Evolutionary conservation across 2,888 invertebrate genomes (phyloP).

Genomic region (Cheilosia impressa): DNA sequence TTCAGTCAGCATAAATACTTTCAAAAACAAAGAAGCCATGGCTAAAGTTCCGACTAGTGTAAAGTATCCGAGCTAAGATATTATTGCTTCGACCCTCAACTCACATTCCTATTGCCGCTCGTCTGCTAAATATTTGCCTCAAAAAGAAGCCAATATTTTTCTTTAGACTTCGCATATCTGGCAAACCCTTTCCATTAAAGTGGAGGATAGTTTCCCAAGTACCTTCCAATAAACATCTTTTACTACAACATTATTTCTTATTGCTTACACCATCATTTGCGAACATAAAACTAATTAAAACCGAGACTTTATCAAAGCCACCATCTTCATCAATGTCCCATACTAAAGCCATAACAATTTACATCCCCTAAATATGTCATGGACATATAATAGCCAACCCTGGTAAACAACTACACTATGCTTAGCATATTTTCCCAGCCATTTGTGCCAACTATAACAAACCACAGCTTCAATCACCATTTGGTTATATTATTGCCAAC

Average conservation of each 20-base stretch:
- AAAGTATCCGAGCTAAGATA: too few relatives aligned
- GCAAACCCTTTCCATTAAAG: too few relatives aligned
- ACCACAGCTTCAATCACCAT: conserved; percentile 37
- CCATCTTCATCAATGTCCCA: background rate
- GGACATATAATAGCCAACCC: background rate
- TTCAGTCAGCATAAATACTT: too few relatives aligned
- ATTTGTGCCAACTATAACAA: conserved; percentile 17
- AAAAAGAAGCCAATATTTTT: too few relatives aligned
- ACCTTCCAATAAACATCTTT: background rate
- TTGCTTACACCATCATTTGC: conserved; percentile 8
- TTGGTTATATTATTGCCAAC: conserved; percentile 49
- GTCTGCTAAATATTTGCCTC: too few relatives aligned
- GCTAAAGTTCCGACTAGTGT: too few relatives aligned
- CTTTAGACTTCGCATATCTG: too few relatives aligned
- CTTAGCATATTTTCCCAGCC: conserved; percentile 17
- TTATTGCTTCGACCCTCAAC: too few relatives aligned
- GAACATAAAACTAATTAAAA: conserved; percentile 9
- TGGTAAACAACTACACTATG: conserved; percentile 2
- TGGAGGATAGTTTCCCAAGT: too few relatives aligned
- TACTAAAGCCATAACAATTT: background rate
- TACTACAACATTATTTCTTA: background rate
- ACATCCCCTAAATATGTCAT: conserved; percentile 10
- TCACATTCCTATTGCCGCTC: too few relatives aligned
- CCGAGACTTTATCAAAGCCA: background rate
- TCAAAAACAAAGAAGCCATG: too few relatives aligned